A percentile compares a stretch with the other conserved stretches of the same genome.
Evolutionary conservation across 1,140 invertebrate genomes (phyloP).

Genomic region (Eulimnadia texana): DNA sequence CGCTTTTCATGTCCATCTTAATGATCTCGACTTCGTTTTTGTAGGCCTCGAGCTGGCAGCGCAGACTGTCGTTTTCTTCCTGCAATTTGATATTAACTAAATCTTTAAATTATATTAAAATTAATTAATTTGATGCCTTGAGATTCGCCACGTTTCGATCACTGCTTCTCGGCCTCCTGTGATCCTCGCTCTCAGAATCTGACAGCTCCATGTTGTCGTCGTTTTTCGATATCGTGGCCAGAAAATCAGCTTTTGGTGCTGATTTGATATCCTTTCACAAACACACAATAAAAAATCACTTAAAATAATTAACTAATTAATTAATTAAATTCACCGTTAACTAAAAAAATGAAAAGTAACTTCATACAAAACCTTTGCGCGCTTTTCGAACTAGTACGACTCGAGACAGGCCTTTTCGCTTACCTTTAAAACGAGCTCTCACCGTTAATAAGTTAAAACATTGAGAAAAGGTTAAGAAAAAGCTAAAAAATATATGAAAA

Average conservation of each 20-base stretch:
- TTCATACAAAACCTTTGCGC: too few relatives aligned
- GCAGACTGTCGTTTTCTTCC: constrained; percentile 79
- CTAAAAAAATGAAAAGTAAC: too few relatives aligned
- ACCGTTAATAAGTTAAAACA: too few relatives aligned
- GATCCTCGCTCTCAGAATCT: constrained; percentile 46
- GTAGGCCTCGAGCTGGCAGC: constrained; percentile 83
- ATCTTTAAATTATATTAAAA: background rate
- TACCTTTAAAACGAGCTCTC: too few relatives aligned
- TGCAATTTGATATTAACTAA: constrained; percentile 26
- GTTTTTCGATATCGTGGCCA: background rate
- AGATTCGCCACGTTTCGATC: constrained; percentile 22
- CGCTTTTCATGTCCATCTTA: constrained; percentile 46
- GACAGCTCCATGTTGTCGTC: constrained; percentile 72
- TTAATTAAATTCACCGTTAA: too few relatives aligned
- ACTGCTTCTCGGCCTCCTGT: constrained; percentile 15
- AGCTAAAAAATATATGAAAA: background rate
- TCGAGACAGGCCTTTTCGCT: too few relatives aligned
- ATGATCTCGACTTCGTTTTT: constrained; percentile 69
- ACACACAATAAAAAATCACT: background rate
- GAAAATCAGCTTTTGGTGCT: constrained; percentile 2
- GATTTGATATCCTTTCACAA: constrained; percentile 1
- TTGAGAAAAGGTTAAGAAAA: too few relatives aligned
- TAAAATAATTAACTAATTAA: too few relatives aligned
- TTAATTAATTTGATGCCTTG: constrained; percentile 18
- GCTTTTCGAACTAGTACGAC: too few relatives aligned